Conservation (phyloP, 2,113 vertebrate genomes). For the Bungarus multicinctus region DNA sequence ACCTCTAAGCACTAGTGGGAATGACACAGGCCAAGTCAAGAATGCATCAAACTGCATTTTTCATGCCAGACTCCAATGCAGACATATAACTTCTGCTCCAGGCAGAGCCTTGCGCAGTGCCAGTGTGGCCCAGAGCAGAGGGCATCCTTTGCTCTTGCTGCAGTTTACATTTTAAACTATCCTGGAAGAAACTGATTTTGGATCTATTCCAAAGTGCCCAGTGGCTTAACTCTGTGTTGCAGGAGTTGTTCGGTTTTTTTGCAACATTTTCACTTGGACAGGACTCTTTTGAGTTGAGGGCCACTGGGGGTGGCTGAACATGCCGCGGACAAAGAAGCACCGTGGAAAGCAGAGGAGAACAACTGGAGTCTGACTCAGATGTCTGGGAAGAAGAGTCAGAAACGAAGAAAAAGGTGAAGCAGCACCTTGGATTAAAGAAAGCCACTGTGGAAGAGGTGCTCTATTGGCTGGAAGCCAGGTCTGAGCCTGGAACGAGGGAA, state of each 20-base stretch:
- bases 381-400: conserved; percentile 60
- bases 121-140: not conserved
- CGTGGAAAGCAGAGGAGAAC: conserved; percentile 58
- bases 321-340: conserved; percentile 71
- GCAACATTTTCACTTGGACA: conserved; percentile 27
- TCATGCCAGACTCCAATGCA: too few relatives aligned
- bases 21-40: conserved; percentile 12
- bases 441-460: conserved; percentile 36
- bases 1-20: conserved; percentile 23
- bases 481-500: conserved; percentile 39
- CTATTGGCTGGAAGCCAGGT: conserved; percentile 46
- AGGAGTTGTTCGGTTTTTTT: conserved; percentile 40
- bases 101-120: not conserved
- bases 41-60: not conserved
- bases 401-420: conserved; percentile 51
- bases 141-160: not conserved
- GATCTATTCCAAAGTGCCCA: not conserved
- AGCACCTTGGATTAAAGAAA: conserved; percentile 59
- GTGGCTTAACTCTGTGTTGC: not conserved
- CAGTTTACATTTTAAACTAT: conserved; percentile 8
- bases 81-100: not conserved
- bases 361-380: conserved; percentile 52
- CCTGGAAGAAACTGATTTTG: not conserved
- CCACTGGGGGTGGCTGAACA: conserved; percentile 67
- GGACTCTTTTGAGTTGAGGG: conserved; percentile 51